Evolutionary conservation across 2,888 invertebrate genomes (phyloP), one percentile per base, ranked within the genome.

Genomic region (Kryphioiulus occultus): DNA sequence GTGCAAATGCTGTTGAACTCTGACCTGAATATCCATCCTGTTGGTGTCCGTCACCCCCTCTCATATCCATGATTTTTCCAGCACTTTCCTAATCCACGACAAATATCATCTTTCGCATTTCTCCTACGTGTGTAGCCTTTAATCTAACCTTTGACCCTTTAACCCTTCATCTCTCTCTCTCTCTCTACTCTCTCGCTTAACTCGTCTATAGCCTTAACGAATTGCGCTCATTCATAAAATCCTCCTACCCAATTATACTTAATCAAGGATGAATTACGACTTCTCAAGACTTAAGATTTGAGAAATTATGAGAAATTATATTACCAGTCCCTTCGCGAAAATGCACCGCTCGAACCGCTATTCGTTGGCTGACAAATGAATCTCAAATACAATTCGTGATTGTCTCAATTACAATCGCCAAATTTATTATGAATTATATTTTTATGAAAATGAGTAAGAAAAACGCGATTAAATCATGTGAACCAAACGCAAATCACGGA

Each of bases 1-100:
- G 78, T 78, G 78, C 78, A 78, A 78, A 78, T 78, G 78, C 78
- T 78, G 78, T 78, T 78, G 78, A 78, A 78, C 78, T 78, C 30
- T 78, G 78, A 78, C 26, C 30, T 17, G 78, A 30, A 78, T 78
- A 26, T 30, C 78, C 78, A 78, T 78, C 78, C 78, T 78, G 78
- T 78, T 78, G 78, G 26, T 78, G 78, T 78, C 78, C 30, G 78
- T 26, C 78, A 78, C 17, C 78, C n/a, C 78, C 30, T 78, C 78
- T 78, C 78, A 78, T 78, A 78, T 78, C 78, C 78, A 78, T 30
- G 30, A 30, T 26, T 78, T 78, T 78, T 78, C 78, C 78, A 78
- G 78, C 78, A 78, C 78, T 78, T 78, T 78, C 78, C 78, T 78
- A 78, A 68, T 68, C 59, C 59, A 26, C 53, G 59, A 68, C 9